Percentiles rank a stretch among this genome's conserved stretches.
Conservation (phyloP, 2,113 vertebrate genomes). For the Calonectris borealis region DNA sequence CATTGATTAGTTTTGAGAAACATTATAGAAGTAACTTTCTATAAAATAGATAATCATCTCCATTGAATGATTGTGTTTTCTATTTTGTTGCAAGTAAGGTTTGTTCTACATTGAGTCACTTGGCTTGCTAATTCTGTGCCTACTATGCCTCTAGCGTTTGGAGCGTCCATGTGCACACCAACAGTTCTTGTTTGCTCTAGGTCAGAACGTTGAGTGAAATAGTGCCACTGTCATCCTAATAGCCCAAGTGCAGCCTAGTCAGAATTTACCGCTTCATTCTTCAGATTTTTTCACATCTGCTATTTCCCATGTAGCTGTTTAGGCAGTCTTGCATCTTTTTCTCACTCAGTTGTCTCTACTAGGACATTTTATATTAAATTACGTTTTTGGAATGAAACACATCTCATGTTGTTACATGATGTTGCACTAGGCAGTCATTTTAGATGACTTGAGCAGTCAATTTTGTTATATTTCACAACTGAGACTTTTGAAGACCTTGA, state of each 20-base stretch:
- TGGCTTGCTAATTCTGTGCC: neutral
- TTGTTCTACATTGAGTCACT: neutral
- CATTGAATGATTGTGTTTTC: neutral
- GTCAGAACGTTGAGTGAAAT: neutral
- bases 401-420: neutral
- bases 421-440: neutral
- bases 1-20: neutral
- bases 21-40: neutral
- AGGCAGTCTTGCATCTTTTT: neutral
- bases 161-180: neutral
- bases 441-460: neutral
- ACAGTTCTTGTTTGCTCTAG: neutral
- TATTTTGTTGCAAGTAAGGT: neutral
- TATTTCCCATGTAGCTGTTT: neutral
- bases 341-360: neutral
- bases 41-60: neutral
- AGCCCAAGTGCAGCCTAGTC: neutral
- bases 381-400: neutral
- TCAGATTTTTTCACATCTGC: neutral
- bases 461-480: neutral
- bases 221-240: neutral
- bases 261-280: neutral
- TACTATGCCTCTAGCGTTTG: neutral
- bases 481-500: neutral
- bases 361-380: neutral